Conservation (phyloP, 2,888 invertebrate species). For the Ormyrus thymus region DNA sequence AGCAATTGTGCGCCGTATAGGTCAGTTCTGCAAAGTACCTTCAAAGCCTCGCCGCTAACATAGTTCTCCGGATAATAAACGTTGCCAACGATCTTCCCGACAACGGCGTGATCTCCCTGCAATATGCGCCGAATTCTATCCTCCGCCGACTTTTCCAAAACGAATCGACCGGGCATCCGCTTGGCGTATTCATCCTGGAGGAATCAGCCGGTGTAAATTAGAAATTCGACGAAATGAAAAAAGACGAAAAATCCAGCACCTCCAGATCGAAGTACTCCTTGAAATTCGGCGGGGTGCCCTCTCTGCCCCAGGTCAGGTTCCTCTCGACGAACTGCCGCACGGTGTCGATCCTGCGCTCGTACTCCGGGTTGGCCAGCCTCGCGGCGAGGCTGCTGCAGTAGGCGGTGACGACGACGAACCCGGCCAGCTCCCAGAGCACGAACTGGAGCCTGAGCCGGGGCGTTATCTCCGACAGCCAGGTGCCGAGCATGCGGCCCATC, state of each 20-base stretch:
- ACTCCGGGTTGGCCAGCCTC: slow-evolving; percentile 65
- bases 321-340: slow-evolving; percentile 65
- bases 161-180: slow-evolving; percentile 60
- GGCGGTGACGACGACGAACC: slow-evolving; percentile 67
- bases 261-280: slow-evolving; percentile 63
- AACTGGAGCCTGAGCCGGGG: slow-evolving; percentile 60
- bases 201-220: background rate
- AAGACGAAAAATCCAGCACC: slow-evolving; percentile 53
- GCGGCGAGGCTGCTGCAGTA: slow-evolving; percentile 70
- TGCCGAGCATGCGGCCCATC: slow-evolving; percentile 60
- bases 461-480: slow-evolving; percentile 9
- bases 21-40: slow-evolving; percentile 56
- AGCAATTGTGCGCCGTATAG: no score
- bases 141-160: slow-evolving; percentile 45
- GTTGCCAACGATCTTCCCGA: slow-evolving; percentile 63
- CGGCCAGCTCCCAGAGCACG: slow-evolving; percentile 67
- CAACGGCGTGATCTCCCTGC: slow-evolving; percentile 64
- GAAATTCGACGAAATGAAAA: background rate
- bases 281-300: slow-evolving; percentile 61
- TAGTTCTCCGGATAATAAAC: slow-evolving; percentile 67
- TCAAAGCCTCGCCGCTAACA: slow-evolving; percentile 60
- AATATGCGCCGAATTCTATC: slow-evolving; percentile 59
- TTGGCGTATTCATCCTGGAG: slow-evolving; percentile 62
- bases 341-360: slow-evolving; percentile 68
- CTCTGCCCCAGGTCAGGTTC: slow-evolving; percentile 68